Evolutionary conservation across 2,888 invertebrate species (phyloP), one percentile per base, ranked within the genome.

Genomic region (Rambutsinella grinnellia): DNA sequence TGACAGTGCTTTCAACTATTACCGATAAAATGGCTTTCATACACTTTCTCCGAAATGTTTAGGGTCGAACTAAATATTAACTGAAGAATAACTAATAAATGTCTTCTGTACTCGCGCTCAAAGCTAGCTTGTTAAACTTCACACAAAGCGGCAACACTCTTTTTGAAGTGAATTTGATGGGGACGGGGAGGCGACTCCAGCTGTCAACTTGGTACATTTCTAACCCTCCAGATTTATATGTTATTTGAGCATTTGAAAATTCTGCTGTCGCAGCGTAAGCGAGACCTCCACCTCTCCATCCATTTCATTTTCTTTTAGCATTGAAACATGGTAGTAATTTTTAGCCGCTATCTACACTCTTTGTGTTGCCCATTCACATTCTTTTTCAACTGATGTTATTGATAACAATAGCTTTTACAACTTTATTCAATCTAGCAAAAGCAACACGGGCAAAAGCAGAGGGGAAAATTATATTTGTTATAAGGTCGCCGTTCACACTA

Each of bases 371-470:
- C 19, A 15, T n/a, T n/a, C n/a, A 56, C 62, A 24, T 53, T 57
- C 47, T 60, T 53, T 13, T 36, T 56, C 56, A 71, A 27, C 54
- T 61, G 54, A 44, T 47, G 47, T 53, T 63, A 13, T 36, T 8
- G 71, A 71, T 71, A 71, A 63, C 56, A 56, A 49, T 63, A 63
- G 44, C 51, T 53, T 61, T 36, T 62, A 70, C 69, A 54, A 71
- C 71, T 71, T 57, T 54, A 63, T 71, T 71, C 71, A 57, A 57
- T 57, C 62, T 47, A 54, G n/a, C 15, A 49, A 49, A 26, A 65
- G 57, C 5, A 23, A 60, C 13, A 23, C 23, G 44, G 60, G 46
- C 28, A 60, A n/a, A 62, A 62, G 49, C 60, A 60, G 51, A 49
- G 47, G 36, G 23, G 28, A 28, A 63, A 63, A n/a, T n/a, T n/a